Evolutionary conservation across 2,888 invertebrate genomes (phyloP), one percentile per base, ranked within the genome.

Genomic region (Brenthis daphne): DNA sequence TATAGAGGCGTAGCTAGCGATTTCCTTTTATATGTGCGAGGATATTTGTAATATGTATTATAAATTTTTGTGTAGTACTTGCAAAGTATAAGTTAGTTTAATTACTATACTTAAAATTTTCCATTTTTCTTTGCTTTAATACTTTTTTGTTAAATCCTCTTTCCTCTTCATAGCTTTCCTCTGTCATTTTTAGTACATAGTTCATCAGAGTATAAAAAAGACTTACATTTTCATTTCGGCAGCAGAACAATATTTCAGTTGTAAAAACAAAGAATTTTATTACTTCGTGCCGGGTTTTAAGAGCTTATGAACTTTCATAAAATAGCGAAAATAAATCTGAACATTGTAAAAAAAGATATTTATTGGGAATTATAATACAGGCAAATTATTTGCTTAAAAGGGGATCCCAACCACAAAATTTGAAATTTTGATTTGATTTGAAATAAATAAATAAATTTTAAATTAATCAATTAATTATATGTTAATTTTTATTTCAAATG

Each of bases 181-280:
- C 5, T 16, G 16, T 53, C 51, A 16, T 14, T 50, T 60, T 33
- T 50, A 60, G 50, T 48, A 60, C 50, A 33, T 33, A 51, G 60
- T 50, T n/a, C 50, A 60, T 51, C 29, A 60, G n/a, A 60, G n/a
- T 50, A 50, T 51, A 50, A 60, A 61, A 50, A 60, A 56, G 56
- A 48, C 20, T 20, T 16, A 37, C 60, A 67, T 67, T 67, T 60
- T 37, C 60, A 51, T 58, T 67, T 67, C 60, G 48, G 48, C 24
- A 67, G 14, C 47, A 29, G 54, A 48, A 67, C 58, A 61, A 61
- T 61, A 61, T 56, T 61, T 56, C 61, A 56, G 67, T 67, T 67
- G 67, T 67, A 61, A 61, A 61, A 61, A 63, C 61, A 67, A 67
- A 61, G 66, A 55, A 33, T 67, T 67, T 67, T 67, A 67, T 67